Base-by-base conservation (phyloP, 2,797 vertebrate genomes). In the Gallinago stenura region DNA sequence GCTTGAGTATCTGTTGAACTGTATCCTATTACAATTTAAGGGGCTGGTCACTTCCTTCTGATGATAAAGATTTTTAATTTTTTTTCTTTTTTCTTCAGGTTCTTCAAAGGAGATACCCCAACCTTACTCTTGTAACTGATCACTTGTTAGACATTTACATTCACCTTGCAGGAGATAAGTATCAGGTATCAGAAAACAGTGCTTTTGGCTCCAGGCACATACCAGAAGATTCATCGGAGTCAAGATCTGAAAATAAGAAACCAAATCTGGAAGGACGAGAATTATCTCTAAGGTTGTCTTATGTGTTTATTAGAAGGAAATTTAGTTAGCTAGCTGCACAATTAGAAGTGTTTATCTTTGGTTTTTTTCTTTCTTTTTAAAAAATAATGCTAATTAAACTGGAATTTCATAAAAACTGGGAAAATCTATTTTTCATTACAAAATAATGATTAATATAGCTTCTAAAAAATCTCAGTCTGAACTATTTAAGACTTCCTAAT, bases 121-220 rank as follows among this genome's bases (percentile, higher is more conserved):
- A 69, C 76, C 97, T 99, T 78, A 87, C 97, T 7, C 78, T 98
- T 78, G 98, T 99, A 94, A 92, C 97, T 12, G 98, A 99, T 70
- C 98, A 98, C 62, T 98, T 99, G 73, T 97, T 99, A 93, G 99
- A 99, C 53, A 99, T 99, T 96, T 99, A 99, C 96, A 98, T 98
- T 87, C 98, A 99, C 86, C 98, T 99, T 83, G 99, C 98, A 0
- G 99, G 99, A 66, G 98, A 99, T 73, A 99, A 98, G 72, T 99
- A 99, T 96, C 90, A 96, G 22, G 89, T 90, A 46, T n/a, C 56
- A 26, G 97, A 95, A 31, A 54, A 54, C 14, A 53, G 15, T 65
- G 46, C 57, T 79, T 43, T 87, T 88, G 92, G 5, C 45, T 88
- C 83, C 72, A 89, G 87, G 54, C 88, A 77, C 5, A 10, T 76